Evolutionary conservation across 2,113 vertebrate species (phyloP).

Genomic region (Heterocephalus glaber): DNA sequence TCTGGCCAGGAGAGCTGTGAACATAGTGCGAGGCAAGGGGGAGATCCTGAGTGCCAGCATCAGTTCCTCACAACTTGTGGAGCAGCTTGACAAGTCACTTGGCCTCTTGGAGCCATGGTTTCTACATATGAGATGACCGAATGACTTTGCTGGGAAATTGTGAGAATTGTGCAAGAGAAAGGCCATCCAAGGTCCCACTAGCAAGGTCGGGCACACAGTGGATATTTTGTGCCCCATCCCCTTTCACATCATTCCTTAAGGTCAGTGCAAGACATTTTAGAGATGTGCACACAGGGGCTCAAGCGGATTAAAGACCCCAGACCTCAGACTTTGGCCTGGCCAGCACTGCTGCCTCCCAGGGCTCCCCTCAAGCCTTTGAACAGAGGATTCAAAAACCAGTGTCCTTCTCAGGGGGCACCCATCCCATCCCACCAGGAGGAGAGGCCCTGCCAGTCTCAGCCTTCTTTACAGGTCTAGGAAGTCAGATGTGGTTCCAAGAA

Average conservation of each 20-base stretch:
- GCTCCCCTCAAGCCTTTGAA: neutral
- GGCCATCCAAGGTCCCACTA: neutral
- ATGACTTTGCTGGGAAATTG: neutral
- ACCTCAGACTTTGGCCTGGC: neutral
- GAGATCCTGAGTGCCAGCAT: neutral
- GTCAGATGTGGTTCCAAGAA: neutral
- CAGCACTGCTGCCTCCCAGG: neutral
- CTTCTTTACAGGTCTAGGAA: neutral
- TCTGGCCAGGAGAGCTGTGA: neutral
- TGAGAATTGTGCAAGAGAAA: neutral
- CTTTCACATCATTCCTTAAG: neutral
- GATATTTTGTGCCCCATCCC: no score
- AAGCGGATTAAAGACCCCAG: neutral
- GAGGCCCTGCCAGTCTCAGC: neutral
- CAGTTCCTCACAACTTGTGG: neutral
- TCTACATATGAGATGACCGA: neutral
- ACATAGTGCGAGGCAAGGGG: neutral
- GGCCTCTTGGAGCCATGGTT: neutral
- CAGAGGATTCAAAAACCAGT: neutral
- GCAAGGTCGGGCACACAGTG: fast-evolving
- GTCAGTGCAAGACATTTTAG: no score
- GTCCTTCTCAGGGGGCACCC: neutral
- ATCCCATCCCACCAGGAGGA: neutral
- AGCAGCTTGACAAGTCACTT: neutral
- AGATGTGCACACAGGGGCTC: neutral